Percentiles rank a stretch among this genome's conserved stretches.
These are phyloP conservation scores for Allacma fusca DNA, from an alignment of 2,888 invertebrate species.

Conservation along the genomic window DNA sequence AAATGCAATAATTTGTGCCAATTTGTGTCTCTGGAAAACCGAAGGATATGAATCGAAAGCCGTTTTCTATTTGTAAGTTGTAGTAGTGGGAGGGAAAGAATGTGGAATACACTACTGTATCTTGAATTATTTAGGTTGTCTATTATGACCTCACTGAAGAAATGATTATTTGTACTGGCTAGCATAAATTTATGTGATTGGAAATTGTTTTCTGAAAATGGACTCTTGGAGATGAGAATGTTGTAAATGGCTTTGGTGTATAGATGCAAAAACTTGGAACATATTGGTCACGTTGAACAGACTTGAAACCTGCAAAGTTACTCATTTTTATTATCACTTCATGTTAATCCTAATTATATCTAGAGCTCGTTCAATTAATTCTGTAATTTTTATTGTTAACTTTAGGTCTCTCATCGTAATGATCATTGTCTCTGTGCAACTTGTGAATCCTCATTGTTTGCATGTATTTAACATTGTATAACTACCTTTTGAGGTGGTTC, in stretches of 20 bases:
- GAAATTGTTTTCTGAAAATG: neutral
- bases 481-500: neutral
- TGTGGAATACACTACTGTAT: too few relatives aligned
- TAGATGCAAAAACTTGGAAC: neutral
- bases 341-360: neutral
- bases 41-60: conserved; percentile 14
- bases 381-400: neutral
- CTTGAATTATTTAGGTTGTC: too few relatives aligned
- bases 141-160: too few relatives aligned
- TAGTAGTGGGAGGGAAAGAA: too few relatives aligned
- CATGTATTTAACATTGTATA: conserved; percentile 15
- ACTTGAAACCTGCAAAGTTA: conserved; percentile 48
- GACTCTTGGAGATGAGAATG: neutral
- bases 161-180: too few relatives aligned
- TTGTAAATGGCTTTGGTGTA: neutral
- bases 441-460: conserved; percentile 25
- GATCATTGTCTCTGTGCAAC: neutral
- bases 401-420: neutral
- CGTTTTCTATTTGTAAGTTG: conserved; percentile 1
- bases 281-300: conserved; percentile 27
- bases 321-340: conserved; percentile 37
- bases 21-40: conserved; percentile 34
- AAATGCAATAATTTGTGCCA: conserved; percentile 60
- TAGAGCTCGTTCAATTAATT: neutral
- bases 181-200: too few relatives aligned